Evolutionary conservation across 2,797 vertebrate species (phyloP).

Genomic region (Euthynnus affinis): DNA sequence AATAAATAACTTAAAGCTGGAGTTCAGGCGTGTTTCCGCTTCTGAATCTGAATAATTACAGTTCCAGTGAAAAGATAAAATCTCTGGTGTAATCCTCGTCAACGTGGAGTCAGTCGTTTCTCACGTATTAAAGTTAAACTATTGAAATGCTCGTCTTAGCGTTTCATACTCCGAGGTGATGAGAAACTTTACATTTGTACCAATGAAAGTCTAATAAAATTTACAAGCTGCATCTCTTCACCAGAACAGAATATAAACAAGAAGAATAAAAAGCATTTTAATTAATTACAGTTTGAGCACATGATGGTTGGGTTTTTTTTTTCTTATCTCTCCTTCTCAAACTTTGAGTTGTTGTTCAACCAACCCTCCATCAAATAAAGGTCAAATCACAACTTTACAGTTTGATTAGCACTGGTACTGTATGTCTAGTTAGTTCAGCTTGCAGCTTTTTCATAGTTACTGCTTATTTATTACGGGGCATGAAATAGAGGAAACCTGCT

Average conservation of each 20-base stretch:
- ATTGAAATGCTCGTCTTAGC: neutral
- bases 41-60: conserved; percentile 20
- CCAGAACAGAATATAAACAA: conserved; percentile 1
- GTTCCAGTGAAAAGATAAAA: neutral
- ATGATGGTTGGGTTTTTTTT: neutral
- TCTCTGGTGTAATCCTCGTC: conserved; percentile 5
- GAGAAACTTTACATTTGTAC: neutral
- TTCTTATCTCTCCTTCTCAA: neutral
- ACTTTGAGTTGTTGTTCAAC: neutral
- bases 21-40: conserved; percentile 44
- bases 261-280: neutral
- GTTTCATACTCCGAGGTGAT: neutral
- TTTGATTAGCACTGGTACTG: too few species aligned
- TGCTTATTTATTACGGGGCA: neutral
- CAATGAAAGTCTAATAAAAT: neutral
- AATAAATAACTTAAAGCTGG: conserved; percentile 15
- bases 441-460: too few species aligned
- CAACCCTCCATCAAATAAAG: too few species aligned
- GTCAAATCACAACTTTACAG: too few species aligned
- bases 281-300: neutral
- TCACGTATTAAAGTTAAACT: conserved; percentile 18
- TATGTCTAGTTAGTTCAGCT: too few species aligned
- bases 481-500: neutral
- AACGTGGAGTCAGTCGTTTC: conserved; percentile 11
- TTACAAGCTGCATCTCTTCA: neutral